Base-by-base conservation (phyloP, 2,888 invertebrate species). In the Oscheius sp. region DNA sequence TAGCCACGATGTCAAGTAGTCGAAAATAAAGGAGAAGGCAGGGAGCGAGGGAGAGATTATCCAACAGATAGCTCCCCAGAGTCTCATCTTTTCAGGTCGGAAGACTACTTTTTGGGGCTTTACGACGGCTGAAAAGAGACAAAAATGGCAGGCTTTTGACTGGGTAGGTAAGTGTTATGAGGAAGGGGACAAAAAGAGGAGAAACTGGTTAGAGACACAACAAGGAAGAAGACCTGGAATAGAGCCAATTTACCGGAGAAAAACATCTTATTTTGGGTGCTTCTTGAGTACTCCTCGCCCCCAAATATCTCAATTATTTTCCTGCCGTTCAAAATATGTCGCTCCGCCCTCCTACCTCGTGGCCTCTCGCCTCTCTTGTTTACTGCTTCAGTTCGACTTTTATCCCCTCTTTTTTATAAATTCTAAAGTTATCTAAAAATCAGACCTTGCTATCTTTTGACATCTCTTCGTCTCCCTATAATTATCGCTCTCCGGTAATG, bases 401-500 rank as follows among this genome's bases (percentile, higher is more conserved):
- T 35, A 35, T 35, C 35, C 35, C 35, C 35, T 35, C 35, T 9
- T 35, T 9, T 35, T 35, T 35, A 35, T 35, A 35, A 35, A 35
- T 35, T 35, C 35, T 9, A 35, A 35, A 35, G 35, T 35, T 18
- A 49, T 49, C n/a, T 13, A 16, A 7, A 49, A 49, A 49, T 49
- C n/a, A 16, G n/a, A 49, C 3, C 49, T 7, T 3, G 49, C 49
- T 13, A 49, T 49, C 49, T 49, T 49, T 13, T 49, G 49, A 49
- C 49, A 49, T 18, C 21, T 21, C 49, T n/a, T n/a, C n/a, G n/a
- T n/a, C 16, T 49, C 49, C 16, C 49, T 49, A 49, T 49, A 49
- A 18, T 49, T 49, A 49, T 49, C 49, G 55, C 55, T 25, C 55
- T 6, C 55, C 66, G 52, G 66, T 52, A n/a, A 49, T 52, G 35